Base-by-base conservation (phyloP, 2,797 vertebrate genomes). In the Arnoldichthys spilopterus region DNA sequence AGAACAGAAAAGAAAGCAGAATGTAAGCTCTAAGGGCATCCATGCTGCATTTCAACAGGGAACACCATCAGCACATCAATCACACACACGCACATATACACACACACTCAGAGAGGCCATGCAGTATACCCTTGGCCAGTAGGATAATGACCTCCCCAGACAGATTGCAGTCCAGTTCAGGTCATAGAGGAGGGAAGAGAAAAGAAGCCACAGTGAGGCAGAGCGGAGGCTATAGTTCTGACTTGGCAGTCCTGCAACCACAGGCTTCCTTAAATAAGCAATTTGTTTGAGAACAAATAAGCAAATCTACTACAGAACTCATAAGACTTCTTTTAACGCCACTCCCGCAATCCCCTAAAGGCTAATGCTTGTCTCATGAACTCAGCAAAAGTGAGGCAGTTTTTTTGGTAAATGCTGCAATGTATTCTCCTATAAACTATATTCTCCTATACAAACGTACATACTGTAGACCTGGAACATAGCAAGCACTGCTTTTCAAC, bases 81-180 rank as follows among this genome's bases (percentile, higher is more conserved):
- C 77, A 59, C 43, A 78, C 59, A 79, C 61, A 58, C 49, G 75
- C 51, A 56, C 43, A 53, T 4, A 28, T 37, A 72, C 68, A 20
- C 54, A 76, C 37, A 11, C 47, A 9, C 58, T 51, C 15, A 58
- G 56, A 34, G 16, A 62, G 59, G 30, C 28, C 59, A 62, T 34
- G 59, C 59, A 32, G 28, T 76, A 40, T 72, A 69, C 59, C 59
- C 62, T 56, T 64, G 54, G 45, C 68, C 73, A 70, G 66, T 66
- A 67, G 78, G 77, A 78, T 84, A 84, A 86, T 82, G 79, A 81
- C 80, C 77, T 83, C 84, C 80, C 85, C 61, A 75, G 82, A 79
- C 78, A 82, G 71, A 68, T 53, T 56, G 20, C 74, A 59, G 59
- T 64, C 79, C 47, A 34, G 83, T 62, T 69, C 75, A 72, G 49